These are phyloP conservation scores for Acrobasis suavella DNA, from an alignment of 2,888 invertebrate species.

Conservation along the genomic window DNA sequence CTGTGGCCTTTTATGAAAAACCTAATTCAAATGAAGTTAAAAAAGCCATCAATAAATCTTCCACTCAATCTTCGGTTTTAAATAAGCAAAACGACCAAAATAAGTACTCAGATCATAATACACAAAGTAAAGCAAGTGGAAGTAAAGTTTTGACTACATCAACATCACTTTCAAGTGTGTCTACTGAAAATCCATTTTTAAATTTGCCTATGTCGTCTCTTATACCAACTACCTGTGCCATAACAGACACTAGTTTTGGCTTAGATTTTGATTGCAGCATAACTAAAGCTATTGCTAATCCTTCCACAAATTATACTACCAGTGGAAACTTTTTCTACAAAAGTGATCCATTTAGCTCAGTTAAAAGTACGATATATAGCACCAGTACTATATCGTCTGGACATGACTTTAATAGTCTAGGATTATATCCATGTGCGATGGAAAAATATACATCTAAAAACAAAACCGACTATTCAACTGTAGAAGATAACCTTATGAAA, in stretches of 20 bases:
- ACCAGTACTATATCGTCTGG: slow-evolving; percentile 72
- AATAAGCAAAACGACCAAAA: slow-evolving; percentile 51
- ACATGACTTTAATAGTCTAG: slow-evolving; percentile 72
- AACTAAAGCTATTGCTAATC: slow-evolving; percentile 58
- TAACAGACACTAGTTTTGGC: slow-evolving; percentile 60
- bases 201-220: slow-evolving; percentile 66
- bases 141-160: slow-evolving; percentile 46
- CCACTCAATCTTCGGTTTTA: slow-evolving; percentile 31
- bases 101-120: slow-evolving; percentile 50
- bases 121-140: slow-evolving; percentile 43
- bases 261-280: slow-evolving; percentile 72
- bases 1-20: slow-evolving; percentile 48
- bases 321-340: slow-evolving; percentile 72
- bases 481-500: slow-evolving; percentile 76
- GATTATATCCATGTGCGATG: slow-evolving; percentile 76
- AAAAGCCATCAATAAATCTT: slow-evolving; percentile 41
- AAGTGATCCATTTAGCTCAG: slow-evolving; percentile 67
- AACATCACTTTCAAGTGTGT: slow-evolving; percentile 40
- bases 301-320: slow-evolving; percentile 52
- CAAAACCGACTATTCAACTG: slow-evolving; percentile 66
- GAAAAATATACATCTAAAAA: slow-evolving; percentile 72
- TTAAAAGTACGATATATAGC: slow-evolving; percentile 71
- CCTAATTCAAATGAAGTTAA: slow-evolving; percentile 39
- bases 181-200: slow-evolving; percentile 70
- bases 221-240: slow-evolving; percentile 57